These are phyloP conservation scores for Triplophysa yarkandensis DNA, from an alignment of 2,797 vertebrate species.

Conservation along the genomic window DNA sequence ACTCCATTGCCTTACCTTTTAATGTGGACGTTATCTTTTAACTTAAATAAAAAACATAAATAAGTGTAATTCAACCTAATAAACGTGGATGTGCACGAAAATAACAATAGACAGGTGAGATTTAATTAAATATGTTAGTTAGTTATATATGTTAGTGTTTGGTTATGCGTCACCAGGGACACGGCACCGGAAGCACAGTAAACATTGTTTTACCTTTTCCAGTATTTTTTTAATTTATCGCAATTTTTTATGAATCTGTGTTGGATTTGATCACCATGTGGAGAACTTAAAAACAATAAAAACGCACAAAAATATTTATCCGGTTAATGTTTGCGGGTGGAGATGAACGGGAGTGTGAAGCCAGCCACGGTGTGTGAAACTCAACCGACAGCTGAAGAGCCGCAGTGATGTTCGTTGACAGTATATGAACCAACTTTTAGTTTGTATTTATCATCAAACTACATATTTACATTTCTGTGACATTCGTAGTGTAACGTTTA, in stretches of 20 bases:
- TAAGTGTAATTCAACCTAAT: background rate
- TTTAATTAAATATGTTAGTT: too few relatives aligned
- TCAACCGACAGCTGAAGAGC: background rate
- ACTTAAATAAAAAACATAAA: too few relatives aligned
- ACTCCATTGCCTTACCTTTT: background rate
- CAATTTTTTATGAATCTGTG: background rate
- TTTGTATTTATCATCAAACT: background rate
- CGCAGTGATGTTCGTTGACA: background rate
- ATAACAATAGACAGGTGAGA: background rate
- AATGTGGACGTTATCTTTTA: background rate
- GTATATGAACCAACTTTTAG: background rate
- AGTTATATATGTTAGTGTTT: too few relatives aligned
- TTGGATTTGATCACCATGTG: background rate
- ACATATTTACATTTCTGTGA: too few relatives aligned
- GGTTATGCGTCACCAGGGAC: background rate
- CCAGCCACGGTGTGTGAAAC: constrained; percentile 3
- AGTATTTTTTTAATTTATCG: background rate
- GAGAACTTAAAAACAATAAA: too few relatives aligned
- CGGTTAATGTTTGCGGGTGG: background rate
- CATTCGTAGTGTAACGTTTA: too few relatives aligned
- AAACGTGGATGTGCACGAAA: background rate
- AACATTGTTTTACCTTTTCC: background rate
- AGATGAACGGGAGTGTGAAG: constrained; percentile 25
- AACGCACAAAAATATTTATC: too few relatives aligned
- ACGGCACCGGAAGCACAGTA: background rate